Evolutionary conservation across 2,113 vertebrate species (phyloP), one percentile per base, ranked within the genome.

Genomic region (Rhea pennata): DNA sequence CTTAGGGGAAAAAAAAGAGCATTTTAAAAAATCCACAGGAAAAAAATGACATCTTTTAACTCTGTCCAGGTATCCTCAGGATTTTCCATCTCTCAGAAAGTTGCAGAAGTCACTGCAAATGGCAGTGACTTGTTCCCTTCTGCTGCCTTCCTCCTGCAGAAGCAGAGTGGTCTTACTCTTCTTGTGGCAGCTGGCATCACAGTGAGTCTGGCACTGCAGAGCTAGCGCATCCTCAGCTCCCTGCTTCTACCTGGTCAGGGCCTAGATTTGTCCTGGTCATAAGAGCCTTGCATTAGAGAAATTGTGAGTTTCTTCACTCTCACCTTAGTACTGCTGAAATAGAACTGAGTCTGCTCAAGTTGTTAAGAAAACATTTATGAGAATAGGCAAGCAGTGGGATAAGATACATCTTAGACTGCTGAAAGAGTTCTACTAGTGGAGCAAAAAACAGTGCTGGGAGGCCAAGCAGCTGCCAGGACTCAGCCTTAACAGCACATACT

Each of bases 181-280:
- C 36, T 44, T 27, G 31, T 62, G 58, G 17, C 70, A 80, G 54
- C 21, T 6, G n/a, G 54, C 26, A 4, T 0, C 3, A 6, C 65
- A 39, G 31, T 0, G 0, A 10, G 23, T 3, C 78, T 17, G 50
- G 39, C 50, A 78, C 62, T 1, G 0, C 67, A 21, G 44, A 26
- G 58, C 56, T 33, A 15, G 56, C 16, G 56, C 56, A 29, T 59
- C 56, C 56, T 31, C 56, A 59, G 56, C 4, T 19, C 31, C 61
- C 10, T 0, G 0, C 2, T 5, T 12, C 53, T 72, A 71, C 58
- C 36, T 10, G 23, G 12, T 36, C 44, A 77, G 10, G 42, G 53
- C 58, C 21, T 50, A 48, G 5, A 1, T 6, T 20, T 58, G 16
- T 53, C 26, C 24, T 67, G 31, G 33, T 65, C 67, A 31, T 65